Evolutionary conservation across 2,113 vertebrate genomes (phyloP), one percentile per base, ranked within the genome.

Genomic region (Cyanocitta stelleri): DNA sequence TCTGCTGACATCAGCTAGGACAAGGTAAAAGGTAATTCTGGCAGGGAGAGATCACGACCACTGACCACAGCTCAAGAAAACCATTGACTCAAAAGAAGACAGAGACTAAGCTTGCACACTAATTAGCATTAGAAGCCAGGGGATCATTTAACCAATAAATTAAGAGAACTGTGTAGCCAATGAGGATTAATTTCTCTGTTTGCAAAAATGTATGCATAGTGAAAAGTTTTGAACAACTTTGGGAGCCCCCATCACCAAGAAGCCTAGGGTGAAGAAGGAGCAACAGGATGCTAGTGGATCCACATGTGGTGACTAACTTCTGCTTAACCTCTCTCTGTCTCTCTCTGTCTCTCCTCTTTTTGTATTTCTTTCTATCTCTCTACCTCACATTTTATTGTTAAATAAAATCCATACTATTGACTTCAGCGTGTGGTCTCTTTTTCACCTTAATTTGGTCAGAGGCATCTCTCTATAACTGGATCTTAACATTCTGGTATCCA

Each of bases 181-280:
- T 10, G 20, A 32, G 5, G 21, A 35, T 51, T 71, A 44, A 44
- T 44, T 54, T 54, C 16, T 62, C 13, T 62, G 46, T 23, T 52
- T 48, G 29, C 17, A 49, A 44, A 83, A 26, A 27, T 54, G 17
- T 11, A 3, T 14, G 9, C 8, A 3, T 17, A 13, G 14, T 17
- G 39, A 46, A 22, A 37, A 73, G 16, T 21, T 46, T 14, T 22
- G 39, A 19, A 63, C 4, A 17, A 8, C 13, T 73, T 62, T 0
- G 1, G 37, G 33, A 44, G 4, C 16, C 3, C 3, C 6, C 27
- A 30, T 10, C 13, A 26, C 19, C 0, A 3, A 17, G 48, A 33
- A 37, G 39, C 27, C 14, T 17, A 24, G 16, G 9, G 16, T 32
- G 27, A 55, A 32, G 51, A 37, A 37, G 33, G 26, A 44, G 32